These are phyloP conservation scores for Mareca strepera DNA, from an alignment of 2,797 vertebrate genomes.

Conservation along the genomic window DNA sequence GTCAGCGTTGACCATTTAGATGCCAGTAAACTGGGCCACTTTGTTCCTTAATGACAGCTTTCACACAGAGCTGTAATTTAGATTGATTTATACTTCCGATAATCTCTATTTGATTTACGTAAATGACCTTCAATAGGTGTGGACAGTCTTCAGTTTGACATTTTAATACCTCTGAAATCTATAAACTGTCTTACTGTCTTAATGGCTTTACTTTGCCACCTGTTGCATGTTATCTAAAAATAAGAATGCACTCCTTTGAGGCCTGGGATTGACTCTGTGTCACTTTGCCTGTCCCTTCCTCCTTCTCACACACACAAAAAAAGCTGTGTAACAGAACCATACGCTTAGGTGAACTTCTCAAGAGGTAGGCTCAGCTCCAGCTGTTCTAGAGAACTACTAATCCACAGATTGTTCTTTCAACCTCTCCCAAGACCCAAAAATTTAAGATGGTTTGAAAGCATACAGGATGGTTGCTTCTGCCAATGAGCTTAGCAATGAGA, in stretches of 20 bases:
- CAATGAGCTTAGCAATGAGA: not conserved
- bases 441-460: not conserved
- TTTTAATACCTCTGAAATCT: not conserved
- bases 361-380: not conserved
- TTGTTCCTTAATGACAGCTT: not conserved
- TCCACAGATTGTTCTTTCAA: accelerated
- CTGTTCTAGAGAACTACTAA: not conserved
- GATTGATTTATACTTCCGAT: not conserved
- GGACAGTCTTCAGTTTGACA: not conserved
- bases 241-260: not conserved
- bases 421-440: not conserved
- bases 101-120: not conserved
- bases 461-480: not conserved
- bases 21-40: not conserved
- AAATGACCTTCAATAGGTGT: not conserved
- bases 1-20: not conserved
- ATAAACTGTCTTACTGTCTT: not conserved
- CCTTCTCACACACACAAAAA: not conserved
- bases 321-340: not conserved
- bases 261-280: not conserved
- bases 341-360: not conserved
- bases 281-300: not conserved
- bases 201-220: not conserved
- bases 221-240: not conserved
- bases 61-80: not conserved